Percentiles rank a stretch among this genome's conserved stretches.
phyloP scores from a whole-genome alignment of 2,888 invertebrate genomes.

The Mimumesa dahlbomi region DNA sequence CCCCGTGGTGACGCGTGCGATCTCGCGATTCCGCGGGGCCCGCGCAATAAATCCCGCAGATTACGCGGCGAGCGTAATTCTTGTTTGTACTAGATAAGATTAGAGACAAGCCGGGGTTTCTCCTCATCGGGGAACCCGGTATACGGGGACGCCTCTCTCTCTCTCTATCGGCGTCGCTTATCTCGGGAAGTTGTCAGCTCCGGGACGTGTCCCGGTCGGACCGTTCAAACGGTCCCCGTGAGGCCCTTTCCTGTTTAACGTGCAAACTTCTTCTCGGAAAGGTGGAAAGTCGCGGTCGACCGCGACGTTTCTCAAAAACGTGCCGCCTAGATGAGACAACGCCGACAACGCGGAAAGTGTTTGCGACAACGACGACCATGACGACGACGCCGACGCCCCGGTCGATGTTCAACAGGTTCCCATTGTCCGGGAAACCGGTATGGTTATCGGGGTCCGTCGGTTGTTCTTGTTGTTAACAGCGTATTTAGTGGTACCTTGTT shows the following conservation, averaged over 20 bases:
- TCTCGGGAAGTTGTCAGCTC: constrained; percentile 77
- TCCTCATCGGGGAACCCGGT: no score
- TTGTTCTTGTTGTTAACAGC: no score
- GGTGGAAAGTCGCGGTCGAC: constrained; percentile 70
- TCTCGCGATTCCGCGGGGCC: constrained; percentile 50
- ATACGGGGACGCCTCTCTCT: no score
- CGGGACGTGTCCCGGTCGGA: constrained; percentile 74
- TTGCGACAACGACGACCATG: not conserved
- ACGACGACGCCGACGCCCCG: not conserved
- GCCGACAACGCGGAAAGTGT: constrained; percentile 10
- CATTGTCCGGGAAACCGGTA: not conserved
- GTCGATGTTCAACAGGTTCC: constrained; percentile 36
- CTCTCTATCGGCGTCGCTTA: constrained; percentile 77
- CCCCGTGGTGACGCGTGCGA: constrained; percentile 43
- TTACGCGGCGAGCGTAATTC: constrained; percentile 78
- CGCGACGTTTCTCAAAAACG: constrained; percentile 30
- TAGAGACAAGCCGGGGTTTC: no score
- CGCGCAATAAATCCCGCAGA: constrained; percentile 76
- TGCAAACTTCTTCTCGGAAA: constrained; percentile 74
- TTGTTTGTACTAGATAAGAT: constrained; percentile 79
- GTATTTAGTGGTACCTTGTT: no score
- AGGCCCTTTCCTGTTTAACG: constrained; percentile 74
- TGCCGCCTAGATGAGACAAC: constrained; percentile 12
- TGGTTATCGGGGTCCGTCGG: not conserved
- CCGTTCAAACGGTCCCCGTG: constrained; percentile 69